Base-by-base conservation (phyloP, 2,888 invertebrate species). In the Tortricodes alternella region DNA sequence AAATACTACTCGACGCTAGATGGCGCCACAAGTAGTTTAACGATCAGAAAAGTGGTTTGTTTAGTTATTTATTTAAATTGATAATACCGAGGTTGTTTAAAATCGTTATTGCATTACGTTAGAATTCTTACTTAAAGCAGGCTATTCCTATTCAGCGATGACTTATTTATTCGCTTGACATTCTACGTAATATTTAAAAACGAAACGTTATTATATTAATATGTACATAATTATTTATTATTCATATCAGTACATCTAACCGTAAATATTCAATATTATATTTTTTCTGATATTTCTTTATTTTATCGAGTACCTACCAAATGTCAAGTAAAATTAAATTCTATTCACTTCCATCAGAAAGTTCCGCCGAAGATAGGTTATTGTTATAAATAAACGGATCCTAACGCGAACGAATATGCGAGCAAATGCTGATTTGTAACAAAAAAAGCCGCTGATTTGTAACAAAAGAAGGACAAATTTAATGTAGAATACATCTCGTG, bases 1-100 rank as follows among this genome's bases (percentile, higher is more conserved):
- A n/a, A n/a, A n/a, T 35, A 35, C 55, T 55, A 55, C 16, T 49
- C 48, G 19, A 21, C 55, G 21, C 35, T 55, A 55, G 55, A 55
- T 55, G 55, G 55, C 55, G 48, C 21, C 29, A 16, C 11, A 2
- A 9, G 49, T n/a, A 16, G 4, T 1, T 9, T 39, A 9, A 4
- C 18, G 7, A 1, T 9, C 9, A 7, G 15, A 6, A 24, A 6
- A 15, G 32, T 32, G 29, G 16, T 39, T 34, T 39, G 9, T 18
- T 37, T 16, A 7, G 13, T 18, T 37, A n/a, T n/a, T 24, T 27
- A 46, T 16, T n/a, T 5, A 24, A 18, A 19, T 48, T 5, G 4
- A 51, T 34, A 27, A 34, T 16, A 2, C 43, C 13, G 18, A 48
- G 41, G 34, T 27, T 41, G n/a, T 9, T 16, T 8, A 1, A 53